A percentile compares a stretch with the other conserved stretches of the same genome.
These are phyloP conservation scores for Ictalurus furcatus DNA, from an alignment of 2,113 vertebrate species.

Conservation along the genomic window DNA sequence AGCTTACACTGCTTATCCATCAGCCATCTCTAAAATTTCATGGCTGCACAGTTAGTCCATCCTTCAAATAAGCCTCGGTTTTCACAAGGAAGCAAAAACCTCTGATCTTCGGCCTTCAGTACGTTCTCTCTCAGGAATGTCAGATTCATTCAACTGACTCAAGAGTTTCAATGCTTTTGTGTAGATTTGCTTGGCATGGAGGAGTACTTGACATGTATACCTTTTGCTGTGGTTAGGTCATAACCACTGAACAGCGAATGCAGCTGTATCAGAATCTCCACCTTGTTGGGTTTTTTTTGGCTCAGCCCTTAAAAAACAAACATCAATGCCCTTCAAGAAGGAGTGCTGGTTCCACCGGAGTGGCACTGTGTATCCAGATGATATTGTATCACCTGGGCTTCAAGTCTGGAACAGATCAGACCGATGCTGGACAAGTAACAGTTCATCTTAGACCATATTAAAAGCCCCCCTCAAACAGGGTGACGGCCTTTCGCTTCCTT, in stretches of 20 bases:
- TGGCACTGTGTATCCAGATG: not conserved
- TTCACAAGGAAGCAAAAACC: not conserved
- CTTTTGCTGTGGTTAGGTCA: constrained; percentile 4
- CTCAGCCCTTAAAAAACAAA: not conserved
- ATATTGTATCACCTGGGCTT: not conserved
- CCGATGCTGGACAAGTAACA: too few species aligned
- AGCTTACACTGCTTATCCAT: not conserved
- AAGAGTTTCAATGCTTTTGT: not conserved
- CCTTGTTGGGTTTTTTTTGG: not conserved
- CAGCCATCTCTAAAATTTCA: not conserved
- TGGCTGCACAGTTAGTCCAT: not conserved
- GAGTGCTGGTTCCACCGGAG: not conserved
- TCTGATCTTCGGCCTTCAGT: not conserved
- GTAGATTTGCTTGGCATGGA: not conserved
- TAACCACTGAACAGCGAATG: not conserved
- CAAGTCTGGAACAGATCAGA: not conserved
- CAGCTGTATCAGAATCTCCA: not conserved
- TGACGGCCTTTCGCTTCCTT: not conserved
- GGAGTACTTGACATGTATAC: not conserved
- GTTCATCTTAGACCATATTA: not conserved
- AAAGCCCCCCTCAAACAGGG: not conserved
- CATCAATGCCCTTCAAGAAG: not conserved
- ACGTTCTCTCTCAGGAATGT: not conserved
- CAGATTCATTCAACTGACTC: not conserved
- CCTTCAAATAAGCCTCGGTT: not conserved